Percentiles rank a stretch among this genome's conserved stretches.
Evolutionary conservation across 2,888 invertebrate genomes (phyloP).

Genomic region (Argynnis bischoffii): DNA sequence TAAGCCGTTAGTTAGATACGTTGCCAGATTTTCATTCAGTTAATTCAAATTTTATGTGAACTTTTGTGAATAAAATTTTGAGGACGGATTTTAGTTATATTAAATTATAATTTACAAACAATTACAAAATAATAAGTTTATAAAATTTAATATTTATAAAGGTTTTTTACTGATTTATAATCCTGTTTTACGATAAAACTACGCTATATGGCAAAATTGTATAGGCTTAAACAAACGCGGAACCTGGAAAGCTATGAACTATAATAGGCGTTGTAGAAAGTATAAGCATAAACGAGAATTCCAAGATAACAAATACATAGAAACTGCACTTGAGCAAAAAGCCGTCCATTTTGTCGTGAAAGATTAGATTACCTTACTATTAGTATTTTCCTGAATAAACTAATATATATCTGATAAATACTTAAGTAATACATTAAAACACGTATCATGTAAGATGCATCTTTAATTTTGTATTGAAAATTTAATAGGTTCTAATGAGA

Average conservation of each 20-base stretch:
- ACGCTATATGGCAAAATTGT: no score
- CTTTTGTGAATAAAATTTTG: not conserved
- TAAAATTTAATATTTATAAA: no score
- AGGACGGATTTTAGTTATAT: not conserved
- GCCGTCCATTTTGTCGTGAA: slow-evolving; percentile 5
- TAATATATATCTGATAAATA: slow-evolving; percentile 3
- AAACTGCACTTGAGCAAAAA: slow-evolving; percentile 25
- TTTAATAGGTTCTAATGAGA: not conserved
- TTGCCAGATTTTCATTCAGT: not conserved
- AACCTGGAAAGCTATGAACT: slow-evolving; percentile 28
- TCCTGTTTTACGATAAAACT: no score
- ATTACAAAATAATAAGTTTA: not conserved
- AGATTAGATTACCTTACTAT: slow-evolving; percentile 5
- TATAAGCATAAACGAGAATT: slow-evolving; percentile 30
- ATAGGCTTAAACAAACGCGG: slow-evolving; percentile 7
- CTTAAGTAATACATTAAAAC: not conserved
- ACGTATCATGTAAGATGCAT: not conserved
- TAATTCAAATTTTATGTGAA: not conserved
- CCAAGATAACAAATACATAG: slow-evolving; percentile 28
- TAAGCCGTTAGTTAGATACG: slow-evolving; percentile 21
- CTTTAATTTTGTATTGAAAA: not conserved
- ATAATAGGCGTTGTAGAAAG: slow-evolving; percentile 32
- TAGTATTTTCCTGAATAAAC: slow-evolving; percentile 5
- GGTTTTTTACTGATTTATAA: no score
- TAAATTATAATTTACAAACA: not conserved